These are phyloP conservation scores for Rhopalosiphum maidis DNA, from an alignment of 1,140 invertebrate genomes.

Conservation along the genomic window DNA sequence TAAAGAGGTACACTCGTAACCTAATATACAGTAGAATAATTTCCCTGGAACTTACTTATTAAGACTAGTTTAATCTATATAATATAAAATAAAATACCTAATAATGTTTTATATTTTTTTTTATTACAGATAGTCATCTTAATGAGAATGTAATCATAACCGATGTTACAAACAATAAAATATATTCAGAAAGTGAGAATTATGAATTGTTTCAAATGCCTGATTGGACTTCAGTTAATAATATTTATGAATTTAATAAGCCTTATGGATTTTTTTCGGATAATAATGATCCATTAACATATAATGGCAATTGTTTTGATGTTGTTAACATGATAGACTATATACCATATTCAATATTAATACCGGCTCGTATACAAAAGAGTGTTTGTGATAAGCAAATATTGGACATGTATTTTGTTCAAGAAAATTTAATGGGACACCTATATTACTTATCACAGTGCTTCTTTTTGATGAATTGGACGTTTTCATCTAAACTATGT, in stretches of 20 bases:
- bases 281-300: not conserved
- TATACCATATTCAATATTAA: conserved; percentile 41
- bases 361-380: conserved; percentile 35
- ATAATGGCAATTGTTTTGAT: conserved; percentile 21
- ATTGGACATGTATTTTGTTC: conserved; percentile 5
- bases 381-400: conserved; percentile 41
- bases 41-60: not conserved
- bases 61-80: not conserved
- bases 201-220: conserved; percentile 34
- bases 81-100: not conserved
- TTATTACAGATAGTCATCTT: not conserved
- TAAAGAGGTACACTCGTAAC: not conserved
- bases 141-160: not conserved
- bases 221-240: conserved; percentile 44
- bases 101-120: too few relatives aligned
- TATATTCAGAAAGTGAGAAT: not conserved
- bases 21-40: not conserved
- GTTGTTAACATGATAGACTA: conserved; percentile 36
- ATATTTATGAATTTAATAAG: conserved; percentile 40
- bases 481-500: conserved; percentile 43
- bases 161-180: not conserved
- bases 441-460: conserved; percentile 45
- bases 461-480: conserved; percentile 38
- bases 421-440: conserved; percentile 35
- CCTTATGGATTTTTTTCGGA: conserved; percentile 51